Percentiles rank a stretch among this genome's conserved stretches.
Conservation (phyloP, 1,140 invertebrate genomes). For the Diorhabda sublineata region DNA sequence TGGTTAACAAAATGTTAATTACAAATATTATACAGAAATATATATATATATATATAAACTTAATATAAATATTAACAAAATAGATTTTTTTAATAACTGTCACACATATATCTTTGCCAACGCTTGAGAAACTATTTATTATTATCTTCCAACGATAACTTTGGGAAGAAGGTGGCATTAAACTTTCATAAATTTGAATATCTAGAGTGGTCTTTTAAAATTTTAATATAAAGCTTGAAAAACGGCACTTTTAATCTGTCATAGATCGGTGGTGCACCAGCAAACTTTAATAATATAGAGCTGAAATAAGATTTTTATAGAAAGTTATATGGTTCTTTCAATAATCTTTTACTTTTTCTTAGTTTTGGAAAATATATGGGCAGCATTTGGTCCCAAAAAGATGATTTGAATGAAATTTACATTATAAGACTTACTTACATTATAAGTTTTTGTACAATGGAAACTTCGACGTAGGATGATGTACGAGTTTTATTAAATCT, state of each 20-base stretch:
- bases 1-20: too few species aligned
- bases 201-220: conserved; percentile 15
- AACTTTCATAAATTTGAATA: conserved; percentile 18
- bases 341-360: conserved; percentile 6
- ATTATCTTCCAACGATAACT: conserved; percentile 13
- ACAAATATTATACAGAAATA: too few species aligned
- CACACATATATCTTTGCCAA: too few species aligned
- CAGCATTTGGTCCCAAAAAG: background rate
- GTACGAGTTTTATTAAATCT: too few species aligned
- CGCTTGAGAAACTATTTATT: conserved; percentile 9
- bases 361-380: conserved; percentile 1
- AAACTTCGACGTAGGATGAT: too few species aligned
- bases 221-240: conserved; percentile 17
- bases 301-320: conserved; percentile 8
- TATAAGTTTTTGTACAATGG: too few species aligned
- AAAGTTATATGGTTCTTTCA: conserved; percentile 14
- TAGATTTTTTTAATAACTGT: too few species aligned
- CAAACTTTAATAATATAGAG: conserved; percentile 17
- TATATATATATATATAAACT: too few species aligned
- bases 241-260: conserved; percentile 19
- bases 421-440: background rate
- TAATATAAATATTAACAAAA: too few species aligned
- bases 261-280: conserved; percentile 6
- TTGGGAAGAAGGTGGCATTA: conserved; percentile 5
- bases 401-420: conserved; percentile 1